These are phyloP conservation scores for Scomber colias DNA, from an alignment of 2,113 vertebrate genomes.

Conservation along the genomic window DNA sequence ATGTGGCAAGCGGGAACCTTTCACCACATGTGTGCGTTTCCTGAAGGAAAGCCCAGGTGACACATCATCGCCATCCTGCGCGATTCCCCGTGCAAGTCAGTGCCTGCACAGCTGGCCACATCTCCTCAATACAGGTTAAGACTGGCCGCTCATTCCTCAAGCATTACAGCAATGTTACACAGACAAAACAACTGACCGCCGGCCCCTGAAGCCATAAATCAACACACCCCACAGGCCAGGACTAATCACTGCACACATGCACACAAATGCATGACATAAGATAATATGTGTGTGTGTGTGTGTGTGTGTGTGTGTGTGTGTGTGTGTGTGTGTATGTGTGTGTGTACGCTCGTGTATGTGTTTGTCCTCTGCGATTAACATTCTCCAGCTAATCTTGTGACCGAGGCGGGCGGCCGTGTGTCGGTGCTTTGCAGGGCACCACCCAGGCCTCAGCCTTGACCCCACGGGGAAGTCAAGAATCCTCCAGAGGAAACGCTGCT, in stretches of 20 bases:
- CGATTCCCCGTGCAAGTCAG: constrained; percentile 26
- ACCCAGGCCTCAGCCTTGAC: constrained; percentile 56
- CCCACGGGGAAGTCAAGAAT: constrained; percentile 20
- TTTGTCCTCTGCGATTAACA: constrained; percentile 61
- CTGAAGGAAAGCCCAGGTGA: constrained; percentile 44
- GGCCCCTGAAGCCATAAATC: constrained; percentile 56
- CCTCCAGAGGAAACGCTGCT: constrained; percentile 60
- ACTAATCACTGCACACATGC: constrained; percentile 45
- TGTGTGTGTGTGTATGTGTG: neutral
- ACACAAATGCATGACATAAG: constrained; percentile 40
- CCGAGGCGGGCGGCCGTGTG: constrained; percentile 18
- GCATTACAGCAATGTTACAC: constrained; percentile 57
- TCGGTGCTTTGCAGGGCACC: constrained; percentile 41
- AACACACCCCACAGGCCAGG: constrained; percentile 24
- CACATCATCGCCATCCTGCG: constrained; percentile 20
- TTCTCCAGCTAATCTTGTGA: constrained; percentile 64
- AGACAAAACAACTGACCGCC: constrained; percentile 52
- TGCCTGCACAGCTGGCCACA: constrained; percentile 56
- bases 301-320: neutral
- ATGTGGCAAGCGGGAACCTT: constrained; percentile 34
- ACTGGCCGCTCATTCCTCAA: constrained; percentile 68
- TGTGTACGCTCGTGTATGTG: constrained; percentile 6
- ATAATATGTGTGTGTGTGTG: neutral
- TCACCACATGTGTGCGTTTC: constrained; percentile 43
- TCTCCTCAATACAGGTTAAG: constrained; percentile 53